Conservation (phyloP, 2,888 invertebrate genomes). For the Brachynemurus nebulosus region DNA sequence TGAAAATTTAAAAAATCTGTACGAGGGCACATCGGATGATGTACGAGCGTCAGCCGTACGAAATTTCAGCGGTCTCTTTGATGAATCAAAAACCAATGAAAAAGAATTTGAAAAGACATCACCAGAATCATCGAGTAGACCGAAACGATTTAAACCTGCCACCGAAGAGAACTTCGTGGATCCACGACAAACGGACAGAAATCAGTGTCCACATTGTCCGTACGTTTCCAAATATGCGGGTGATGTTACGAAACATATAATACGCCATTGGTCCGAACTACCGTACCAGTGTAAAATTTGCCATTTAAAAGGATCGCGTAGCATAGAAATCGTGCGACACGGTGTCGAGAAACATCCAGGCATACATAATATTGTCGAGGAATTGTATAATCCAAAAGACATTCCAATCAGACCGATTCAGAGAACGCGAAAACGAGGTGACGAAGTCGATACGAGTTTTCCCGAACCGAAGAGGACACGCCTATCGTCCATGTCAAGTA, state of each 20-base stretch:
- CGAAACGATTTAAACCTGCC: too few species aligned
- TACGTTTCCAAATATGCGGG: constrained; percentile 19
- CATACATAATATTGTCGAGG: constrained; percentile 9
- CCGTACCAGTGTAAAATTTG: constrained; percentile 35
- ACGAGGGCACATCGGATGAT: background rate
- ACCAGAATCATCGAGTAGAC: too few species aligned
- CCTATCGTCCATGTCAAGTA: too few species aligned
- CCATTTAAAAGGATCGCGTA: constrained; percentile 22
- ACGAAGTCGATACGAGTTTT: constrained; percentile 10
- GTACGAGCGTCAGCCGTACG: background rate
- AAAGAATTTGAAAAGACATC: too few species aligned
- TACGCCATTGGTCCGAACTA: constrained; percentile 34
- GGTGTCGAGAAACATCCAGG: constrained; percentile 5
- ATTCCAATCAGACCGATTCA: background rate
- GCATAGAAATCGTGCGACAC: constrained; percentile 25
- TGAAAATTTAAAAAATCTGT: background rate
- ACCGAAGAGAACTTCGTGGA: background rate
- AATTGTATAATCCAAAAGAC: constrained; percentile 9
- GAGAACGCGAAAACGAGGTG: constrained; percentile 13
- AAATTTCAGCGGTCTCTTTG: too few species aligned
- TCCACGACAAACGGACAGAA: constrained; percentile 9
- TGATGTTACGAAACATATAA: constrained; percentile 31
- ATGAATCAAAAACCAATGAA: too few species aligned
- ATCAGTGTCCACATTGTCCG: constrained; percentile 29
- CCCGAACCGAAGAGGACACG: too few species aligned